These are phyloP conservation scores for Alviniconcha strummeri DNA, from an alignment of 2,888 invertebrate species.

Conservation along the genomic window DNA sequence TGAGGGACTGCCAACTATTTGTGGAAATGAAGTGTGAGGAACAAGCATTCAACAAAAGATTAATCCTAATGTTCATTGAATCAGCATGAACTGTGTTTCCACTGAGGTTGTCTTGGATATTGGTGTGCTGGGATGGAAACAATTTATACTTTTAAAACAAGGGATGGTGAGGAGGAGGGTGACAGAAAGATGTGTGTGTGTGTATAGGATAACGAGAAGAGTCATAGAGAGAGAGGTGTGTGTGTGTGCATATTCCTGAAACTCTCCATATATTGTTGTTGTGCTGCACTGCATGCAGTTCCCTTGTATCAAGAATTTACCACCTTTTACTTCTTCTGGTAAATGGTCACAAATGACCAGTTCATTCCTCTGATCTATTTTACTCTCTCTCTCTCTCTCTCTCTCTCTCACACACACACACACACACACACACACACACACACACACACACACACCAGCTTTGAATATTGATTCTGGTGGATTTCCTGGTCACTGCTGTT, in stretches of 20 bases:
- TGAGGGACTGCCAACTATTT: too few relatives aligned
- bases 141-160: too few relatives aligned
- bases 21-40: too few relatives aligned
- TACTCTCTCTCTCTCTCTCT: background rate
- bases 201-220: background rate
- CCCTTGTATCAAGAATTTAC: too few relatives aligned
- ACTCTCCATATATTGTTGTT: background rate
- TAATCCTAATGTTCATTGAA: too few relatives aligned
- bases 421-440: constrained; percentile 3
- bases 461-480: background rate
- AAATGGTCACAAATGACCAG: too few relatives aligned
- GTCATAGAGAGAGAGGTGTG: background rate
- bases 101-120: background rate
- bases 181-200: background rate
- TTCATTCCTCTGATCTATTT: too few relatives aligned
- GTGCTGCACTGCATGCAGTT: background rate
- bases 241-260: background rate
- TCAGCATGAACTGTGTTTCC: too few relatives aligned
- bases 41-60: too few relatives aligned
- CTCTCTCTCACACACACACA: constrained; percentile 27
- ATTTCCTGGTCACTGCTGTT: background rate
- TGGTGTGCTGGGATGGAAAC: background rate
- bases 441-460: background rate
- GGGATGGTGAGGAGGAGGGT: too few relatives aligned
- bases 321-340: too few relatives aligned